These are phyloP conservation scores for Scatophagus argus DNA, from an alignment of 2,113 vertebrate species.

Conservation along the genomic window DNA sequence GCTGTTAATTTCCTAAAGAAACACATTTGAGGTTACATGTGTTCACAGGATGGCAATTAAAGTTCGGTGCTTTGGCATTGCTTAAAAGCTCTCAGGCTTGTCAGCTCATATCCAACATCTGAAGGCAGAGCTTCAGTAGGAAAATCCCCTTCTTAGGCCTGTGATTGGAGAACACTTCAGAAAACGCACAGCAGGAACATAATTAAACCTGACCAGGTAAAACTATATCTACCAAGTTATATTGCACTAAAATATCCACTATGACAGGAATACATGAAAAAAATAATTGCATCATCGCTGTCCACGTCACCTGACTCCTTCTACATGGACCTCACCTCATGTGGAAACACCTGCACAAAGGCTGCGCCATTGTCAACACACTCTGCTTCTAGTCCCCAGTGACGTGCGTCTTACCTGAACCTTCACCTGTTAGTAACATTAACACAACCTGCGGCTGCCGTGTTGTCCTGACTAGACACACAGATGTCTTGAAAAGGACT, in stretches of 20 bases:
- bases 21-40: neutral
- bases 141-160: slow-evolving; percentile 11
- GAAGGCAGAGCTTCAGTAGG: neutral
- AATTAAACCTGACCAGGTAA: neutral
- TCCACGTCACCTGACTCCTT: neutral
- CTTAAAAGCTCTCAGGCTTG: neutral
- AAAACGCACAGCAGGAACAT: neutral
- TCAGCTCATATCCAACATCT: neutral
- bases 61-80: slow-evolving; percentile 40
- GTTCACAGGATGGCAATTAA: neutral
- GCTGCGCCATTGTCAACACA: neutral
- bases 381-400: slow-evolving; percentile 1
- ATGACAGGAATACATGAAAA: neutral
- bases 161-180: slow-evolving; percentile 7
- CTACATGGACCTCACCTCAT: neutral
- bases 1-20: neutral
- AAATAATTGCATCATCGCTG: neutral
- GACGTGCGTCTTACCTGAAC: neutral
- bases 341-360: slow-evolving; percentile 3
- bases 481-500: neutral
- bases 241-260: slow-evolving; percentile 27
- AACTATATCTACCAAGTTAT: slow-evolving; percentile 19
- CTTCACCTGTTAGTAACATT: neutral
- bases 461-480: neutral
- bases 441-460: neutral